These are phyloP conservation scores for Drosophila cardini DNA, from an alignment of 1,140 invertebrate species.

Conservation along the genomic window DNA sequence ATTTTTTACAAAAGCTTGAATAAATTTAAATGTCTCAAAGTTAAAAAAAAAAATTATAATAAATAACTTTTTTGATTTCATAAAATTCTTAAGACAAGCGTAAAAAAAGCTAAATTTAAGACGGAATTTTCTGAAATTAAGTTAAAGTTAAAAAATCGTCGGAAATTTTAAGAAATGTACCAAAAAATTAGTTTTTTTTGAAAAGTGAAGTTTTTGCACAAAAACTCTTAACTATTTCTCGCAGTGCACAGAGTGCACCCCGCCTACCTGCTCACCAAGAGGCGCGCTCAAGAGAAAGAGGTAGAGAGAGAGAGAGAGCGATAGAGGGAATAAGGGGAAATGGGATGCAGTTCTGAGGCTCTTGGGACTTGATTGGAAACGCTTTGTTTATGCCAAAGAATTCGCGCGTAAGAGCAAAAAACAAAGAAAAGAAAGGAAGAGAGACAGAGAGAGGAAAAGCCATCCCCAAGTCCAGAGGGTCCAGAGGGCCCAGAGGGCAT, in stretches of 20 bases:
- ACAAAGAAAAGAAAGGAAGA: not conserved
- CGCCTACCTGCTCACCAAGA: not conserved
- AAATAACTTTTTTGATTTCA: no score
- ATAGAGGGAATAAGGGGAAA: slow-evolving; percentile 39
- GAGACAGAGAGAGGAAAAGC: slow-evolving; percentile 3
- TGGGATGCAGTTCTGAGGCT: slow-evolving; percentile 25
- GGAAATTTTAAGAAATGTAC: no score
- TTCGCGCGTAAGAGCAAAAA: not conserved
- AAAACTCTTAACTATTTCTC: no score
- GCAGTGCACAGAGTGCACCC: not conserved
- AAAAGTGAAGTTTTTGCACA: no score
- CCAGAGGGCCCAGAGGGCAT: slow-evolving; percentile 21
- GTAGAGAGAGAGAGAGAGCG: slow-evolving; percentile 29
- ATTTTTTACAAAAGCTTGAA: no score
- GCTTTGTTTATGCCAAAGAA: slow-evolving; percentile 35
- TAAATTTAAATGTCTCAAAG: no score
- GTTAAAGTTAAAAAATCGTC: no score
- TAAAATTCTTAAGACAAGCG: no score
- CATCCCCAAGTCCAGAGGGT: slow-evolving; percentile 33
- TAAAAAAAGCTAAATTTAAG: no score
- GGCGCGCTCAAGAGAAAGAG: slow-evolving; percentile 44
- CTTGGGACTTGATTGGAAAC: slow-evolving; percentile 30
- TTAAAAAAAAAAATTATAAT: no score
- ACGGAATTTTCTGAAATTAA: no score
- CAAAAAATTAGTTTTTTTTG: no score